Conservation (phyloP, 1,140 invertebrate species). For the Megalopta genalis region DNA sequence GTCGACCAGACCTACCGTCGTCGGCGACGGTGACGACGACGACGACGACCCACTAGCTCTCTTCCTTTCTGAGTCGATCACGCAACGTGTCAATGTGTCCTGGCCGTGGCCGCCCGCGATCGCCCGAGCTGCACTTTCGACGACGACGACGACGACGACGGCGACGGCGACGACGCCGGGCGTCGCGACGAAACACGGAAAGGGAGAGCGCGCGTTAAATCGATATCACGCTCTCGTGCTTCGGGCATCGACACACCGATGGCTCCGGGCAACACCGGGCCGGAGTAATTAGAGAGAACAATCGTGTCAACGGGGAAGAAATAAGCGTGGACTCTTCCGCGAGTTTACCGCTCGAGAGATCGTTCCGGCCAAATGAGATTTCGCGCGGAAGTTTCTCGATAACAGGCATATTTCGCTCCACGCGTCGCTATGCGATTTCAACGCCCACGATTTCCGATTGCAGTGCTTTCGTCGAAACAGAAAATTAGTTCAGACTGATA, state of each 20-base stretch:
- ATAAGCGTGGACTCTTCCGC: conserved; percentile 16
- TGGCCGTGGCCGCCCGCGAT: neutral
- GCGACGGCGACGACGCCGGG: neutral
- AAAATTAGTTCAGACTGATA: too few relatives aligned
- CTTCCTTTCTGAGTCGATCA: conserved; percentile 3
- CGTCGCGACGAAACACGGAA: neutral
- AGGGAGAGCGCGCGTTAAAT: conserved; percentile 36
- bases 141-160: neutral
- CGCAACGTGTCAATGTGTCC: conserved; percentile 2
- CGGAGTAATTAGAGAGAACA: conserved; percentile 47
- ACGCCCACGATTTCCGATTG: neutral
- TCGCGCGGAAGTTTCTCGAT: neutral
- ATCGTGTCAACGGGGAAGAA: conserved; percentile 22
- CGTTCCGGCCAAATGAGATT: conserved; percentile 17
- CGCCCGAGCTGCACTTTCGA: too few relatives aligned
- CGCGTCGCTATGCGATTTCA: neutral
- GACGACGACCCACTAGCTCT: conserved; percentile 5
- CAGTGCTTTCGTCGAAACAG: too few relatives aligned
- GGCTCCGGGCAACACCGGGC: neutral
- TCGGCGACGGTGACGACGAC: neutral
- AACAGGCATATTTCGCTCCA: neutral
- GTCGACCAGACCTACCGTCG: conserved; percentile 6
- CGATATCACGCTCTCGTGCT: conserved; percentile 41
- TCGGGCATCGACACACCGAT: conserved; percentile 12
- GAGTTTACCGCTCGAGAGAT: conserved; percentile 29